These are phyloP conservation scores for Stratiomys singularior DNA, from an alignment of 2,888 invertebrate species.

Conservation along the genomic window DNA sequence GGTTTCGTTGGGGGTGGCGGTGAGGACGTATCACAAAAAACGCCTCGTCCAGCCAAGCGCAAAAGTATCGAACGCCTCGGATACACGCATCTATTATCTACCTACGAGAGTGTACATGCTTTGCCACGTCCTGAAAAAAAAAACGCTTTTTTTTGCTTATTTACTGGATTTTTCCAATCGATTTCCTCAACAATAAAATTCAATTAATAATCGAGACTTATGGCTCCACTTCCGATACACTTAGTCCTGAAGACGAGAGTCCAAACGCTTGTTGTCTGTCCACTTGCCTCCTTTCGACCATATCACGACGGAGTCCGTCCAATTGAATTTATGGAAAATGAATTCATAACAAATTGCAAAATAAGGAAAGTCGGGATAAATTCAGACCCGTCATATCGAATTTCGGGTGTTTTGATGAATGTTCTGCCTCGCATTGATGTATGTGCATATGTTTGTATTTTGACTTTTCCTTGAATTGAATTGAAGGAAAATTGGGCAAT, in stretches of 20 bases:
- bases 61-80: slow-evolving; percentile 26
- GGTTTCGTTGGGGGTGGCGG: background rate
- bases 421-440: slow-evolving; percentile 14
- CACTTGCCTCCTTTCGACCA: too few relatives aligned
- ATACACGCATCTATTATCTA: slow-evolving; percentile 3
- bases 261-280: background rate
- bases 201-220: slow-evolving; percentile 43
- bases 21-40: slow-evolving; percentile 1
- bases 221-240: slow-evolving; percentile 12
- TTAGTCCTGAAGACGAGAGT: background rate
- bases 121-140: background rate
- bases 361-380: slow-evolving; percentile 13
- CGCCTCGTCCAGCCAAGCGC: slow-evolving; percentile 21
- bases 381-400: slow-evolving; percentile 33
- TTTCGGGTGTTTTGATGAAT: slow-evolving; percentile 42
- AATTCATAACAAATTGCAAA: slow-evolving; percentile 45
- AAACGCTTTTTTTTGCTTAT: slow-evolving; percentile 5
- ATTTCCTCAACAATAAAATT: slow-evolving; percentile 44
- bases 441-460: background rate
- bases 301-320: background rate
- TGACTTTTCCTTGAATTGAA: slow-evolving; percentile 1
- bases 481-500: too few relatives aligned
- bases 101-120: background rate
- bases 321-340: slow-evolving; percentile 44
- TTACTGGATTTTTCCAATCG: slow-evolving; percentile 34